Evolutionary conservation across 2,888 invertebrate genomes (phyloP).

Genomic region (Latrodectus elegans): DNA sequence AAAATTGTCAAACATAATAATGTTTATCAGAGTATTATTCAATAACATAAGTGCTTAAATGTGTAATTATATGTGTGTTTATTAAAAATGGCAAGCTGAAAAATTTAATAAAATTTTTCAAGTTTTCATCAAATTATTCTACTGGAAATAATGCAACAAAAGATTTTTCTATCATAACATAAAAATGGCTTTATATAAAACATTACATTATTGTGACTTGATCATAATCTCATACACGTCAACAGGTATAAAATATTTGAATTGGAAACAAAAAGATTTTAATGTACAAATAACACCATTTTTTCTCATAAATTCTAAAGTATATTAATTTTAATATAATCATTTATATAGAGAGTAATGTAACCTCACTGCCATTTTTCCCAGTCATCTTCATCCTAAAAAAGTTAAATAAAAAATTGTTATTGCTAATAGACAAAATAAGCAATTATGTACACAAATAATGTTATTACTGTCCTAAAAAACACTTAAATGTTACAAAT

Average conservation of each 20-base stretch:
- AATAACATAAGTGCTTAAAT: no score
- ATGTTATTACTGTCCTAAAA: no score
- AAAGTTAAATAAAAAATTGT: slow-evolving; percentile 10
- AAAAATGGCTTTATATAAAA: background rate
- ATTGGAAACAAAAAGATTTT: slow-evolving; percentile 13
- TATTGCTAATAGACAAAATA: no score
- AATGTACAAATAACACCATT: slow-evolving; percentile 54
- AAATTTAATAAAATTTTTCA: no score
- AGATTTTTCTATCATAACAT: background rate
- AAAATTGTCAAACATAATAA: no score
- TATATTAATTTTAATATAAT: slow-evolving; percentile 43
- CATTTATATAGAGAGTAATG: slow-evolving; percentile 46
- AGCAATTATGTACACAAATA: no score
- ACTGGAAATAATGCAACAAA: background rate
- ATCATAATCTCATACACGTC: background rate
- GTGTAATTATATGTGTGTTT: no score
- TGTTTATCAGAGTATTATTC: no score
- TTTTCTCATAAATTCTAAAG: slow-evolving; percentile 54
- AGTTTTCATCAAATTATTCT: no score
- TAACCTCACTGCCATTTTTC: slow-evolving; percentile 62
- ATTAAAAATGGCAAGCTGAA: no score
- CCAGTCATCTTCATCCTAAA: slow-evolving; percentile 66
- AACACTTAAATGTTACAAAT: no score
- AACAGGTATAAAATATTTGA: slow-evolving; percentile 11
- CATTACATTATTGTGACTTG: background rate